Conservation (phyloP, 2,888 invertebrate species). For the Maniola hyperantus region DNA sequence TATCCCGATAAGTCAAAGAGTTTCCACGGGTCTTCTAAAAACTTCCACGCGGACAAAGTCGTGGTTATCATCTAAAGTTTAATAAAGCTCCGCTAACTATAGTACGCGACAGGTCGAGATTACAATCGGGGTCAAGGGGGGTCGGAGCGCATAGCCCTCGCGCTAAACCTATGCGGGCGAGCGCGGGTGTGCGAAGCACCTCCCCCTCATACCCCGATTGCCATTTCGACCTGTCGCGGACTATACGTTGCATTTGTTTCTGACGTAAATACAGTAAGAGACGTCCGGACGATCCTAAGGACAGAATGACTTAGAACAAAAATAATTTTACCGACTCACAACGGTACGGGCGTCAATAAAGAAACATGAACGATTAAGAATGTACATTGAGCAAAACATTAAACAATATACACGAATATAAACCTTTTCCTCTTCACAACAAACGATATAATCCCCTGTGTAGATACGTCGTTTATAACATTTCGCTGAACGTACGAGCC, state of each 20-base stretch:
- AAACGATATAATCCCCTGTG: slow-evolving; percentile 12
- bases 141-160: no score
- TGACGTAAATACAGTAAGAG: slow-evolving; percentile 30
- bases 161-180: no score
- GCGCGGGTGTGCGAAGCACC: no score
- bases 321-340: slow-evolving; percentile 41
- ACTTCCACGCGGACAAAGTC: no score
- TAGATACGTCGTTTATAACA: neutral
- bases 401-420: slow-evolving; percentile 1
- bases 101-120: no score
- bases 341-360: slow-evolving; percentile 38
- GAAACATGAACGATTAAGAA: slow-evolving; percentile 29
- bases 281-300: slow-evolving; percentile 36
- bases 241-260: slow-evolving; percentile 19
- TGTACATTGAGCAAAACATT: slow-evolving; percentile 10
- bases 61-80: no score
- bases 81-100: no score
- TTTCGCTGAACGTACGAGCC: neutral
- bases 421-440: neutral
- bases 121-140: no score
- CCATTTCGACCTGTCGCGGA: no score
- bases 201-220: no score
- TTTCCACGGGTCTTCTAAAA: no score
- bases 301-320: slow-evolving; percentile 37
- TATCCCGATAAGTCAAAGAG: no score